Conservation (phyloP, 2,113 vertebrate genomes). For the Channa argus region DNA sequence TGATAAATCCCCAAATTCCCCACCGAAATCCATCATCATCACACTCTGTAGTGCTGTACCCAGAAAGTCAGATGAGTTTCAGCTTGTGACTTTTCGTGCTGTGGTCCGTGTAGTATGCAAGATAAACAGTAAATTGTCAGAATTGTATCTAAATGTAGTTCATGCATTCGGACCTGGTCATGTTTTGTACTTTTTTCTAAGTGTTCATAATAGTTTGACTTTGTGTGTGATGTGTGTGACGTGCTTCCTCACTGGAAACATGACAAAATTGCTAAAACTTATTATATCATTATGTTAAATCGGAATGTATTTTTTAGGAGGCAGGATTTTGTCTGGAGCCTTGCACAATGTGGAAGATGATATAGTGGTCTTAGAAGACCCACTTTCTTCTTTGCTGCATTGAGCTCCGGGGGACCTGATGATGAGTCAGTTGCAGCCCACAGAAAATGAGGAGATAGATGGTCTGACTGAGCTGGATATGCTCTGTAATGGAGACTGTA, state of each 20-base stretch:
- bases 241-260: background rate
- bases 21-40: slow-evolving; percentile 5
- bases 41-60: slow-evolving; percentile 1
- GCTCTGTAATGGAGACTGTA: background rate
- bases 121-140: too few species aligned
- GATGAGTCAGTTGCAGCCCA: background rate
- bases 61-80: slow-evolving; percentile 10
- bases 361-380: too few species aligned
- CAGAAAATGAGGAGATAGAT: background rate
- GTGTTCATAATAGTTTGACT: background rate
- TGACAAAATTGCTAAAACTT: background rate
- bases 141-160: background rate
- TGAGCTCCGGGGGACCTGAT: background rate
- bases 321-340: background rate
- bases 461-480: background rate
- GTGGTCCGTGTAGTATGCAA: background rate
- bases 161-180: background rate
- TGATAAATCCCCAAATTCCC: slow-evolving; percentile 24
- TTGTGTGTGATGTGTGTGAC: background rate
- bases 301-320: too few species aligned
- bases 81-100: background rate
- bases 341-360: background rate
- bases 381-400: background rate
- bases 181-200: background rate
- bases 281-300: too few species aligned